Conservation (phyloP, 2,113 vertebrate genomes). For the Ptyas mucosa region DNA sequence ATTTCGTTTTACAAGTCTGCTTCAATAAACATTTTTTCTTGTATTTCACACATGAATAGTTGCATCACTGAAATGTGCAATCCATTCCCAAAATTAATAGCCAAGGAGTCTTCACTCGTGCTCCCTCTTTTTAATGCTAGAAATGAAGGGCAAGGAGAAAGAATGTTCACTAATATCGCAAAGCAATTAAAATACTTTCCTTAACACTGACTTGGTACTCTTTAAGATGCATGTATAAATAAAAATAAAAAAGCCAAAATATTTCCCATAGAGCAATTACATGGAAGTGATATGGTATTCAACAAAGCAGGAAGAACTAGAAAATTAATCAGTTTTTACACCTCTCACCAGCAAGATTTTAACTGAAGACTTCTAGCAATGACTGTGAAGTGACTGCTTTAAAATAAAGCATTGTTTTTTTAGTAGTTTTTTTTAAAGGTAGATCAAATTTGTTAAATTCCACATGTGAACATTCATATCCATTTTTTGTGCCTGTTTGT, state of each 20-base stretch:
- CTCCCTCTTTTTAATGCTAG: constrained; percentile 24
- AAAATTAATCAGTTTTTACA: constrained; percentile 50
- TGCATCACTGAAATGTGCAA: constrained; percentile 38
- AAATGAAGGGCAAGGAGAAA: constrained; percentile 45
- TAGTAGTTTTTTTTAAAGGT: constrained; percentile 26
- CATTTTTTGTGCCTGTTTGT: neutral
- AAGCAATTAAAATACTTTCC: constrained; percentile 58
- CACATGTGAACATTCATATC: constrained; percentile 11
- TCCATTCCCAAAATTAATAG: constrained; percentile 50
- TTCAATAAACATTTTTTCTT: constrained; percentile 56
- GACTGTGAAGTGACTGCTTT: constrained; percentile 21
- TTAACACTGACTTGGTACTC: constrained; percentile 32
- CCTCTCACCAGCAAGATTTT: constrained; percentile 50
- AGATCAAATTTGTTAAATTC: constrained; percentile 36
- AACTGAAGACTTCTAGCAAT: constrained; percentile 42
- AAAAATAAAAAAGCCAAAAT: constrained; percentile 13
- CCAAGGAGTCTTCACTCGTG: constrained; percentile 23
- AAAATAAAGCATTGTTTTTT: constrained; percentile 47
- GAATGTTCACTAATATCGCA: constrained; percentile 52
- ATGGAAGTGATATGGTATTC: constrained; percentile 50
- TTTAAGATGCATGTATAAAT: constrained; percentile 36
- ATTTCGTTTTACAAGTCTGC: constrained; percentile 44
- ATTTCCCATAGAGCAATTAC: constrained; percentile 51
- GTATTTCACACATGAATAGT: constrained; percentile 56
- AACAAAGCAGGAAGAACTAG: constrained; percentile 39